These are phyloP conservation scores for Eugnorisma glareosa DNA, from an alignment of 2,888 invertebrate species.

Conservation along the genomic window DNA sequence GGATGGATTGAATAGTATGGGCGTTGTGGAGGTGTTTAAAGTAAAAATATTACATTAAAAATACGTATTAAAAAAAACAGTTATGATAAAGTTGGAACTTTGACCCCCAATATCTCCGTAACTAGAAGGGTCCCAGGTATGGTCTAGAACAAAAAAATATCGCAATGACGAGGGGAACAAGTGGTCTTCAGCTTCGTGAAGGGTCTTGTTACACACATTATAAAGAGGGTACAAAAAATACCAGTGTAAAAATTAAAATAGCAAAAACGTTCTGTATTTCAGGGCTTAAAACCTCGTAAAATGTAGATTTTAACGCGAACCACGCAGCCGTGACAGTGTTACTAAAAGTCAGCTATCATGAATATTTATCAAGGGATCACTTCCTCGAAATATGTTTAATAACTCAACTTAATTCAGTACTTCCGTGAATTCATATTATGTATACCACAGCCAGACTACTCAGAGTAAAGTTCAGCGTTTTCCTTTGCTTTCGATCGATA, in stretches of 20 bases:
- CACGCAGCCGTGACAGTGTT: conserved; percentile 4
- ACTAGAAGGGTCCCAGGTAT: too few species aligned
- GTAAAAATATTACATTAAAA: too few species aligned
- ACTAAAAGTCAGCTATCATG: conserved; percentile 30
- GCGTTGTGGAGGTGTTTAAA: too few species aligned
- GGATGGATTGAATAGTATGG: too few species aligned
- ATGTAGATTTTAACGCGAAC: conserved; percentile 31
- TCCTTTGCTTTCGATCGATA: neutral
- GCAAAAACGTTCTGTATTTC: neutral
- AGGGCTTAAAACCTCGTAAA: conserved; percentile 23
- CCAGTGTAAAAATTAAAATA: neutral
- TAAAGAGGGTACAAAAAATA: neutral
- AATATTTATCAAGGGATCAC: conserved; percentile 46
- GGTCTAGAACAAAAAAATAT: too few species aligned
- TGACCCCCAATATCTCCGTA: too few species aligned
- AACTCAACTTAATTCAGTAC: conserved; percentile 16
- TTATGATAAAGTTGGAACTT: too few species aligned
- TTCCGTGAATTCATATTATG: neutral
- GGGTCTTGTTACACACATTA: too few species aligned
- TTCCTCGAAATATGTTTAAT: conserved; percentile 39
- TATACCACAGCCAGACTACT: neutral
- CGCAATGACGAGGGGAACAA: too few species aligned
- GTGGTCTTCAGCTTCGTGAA: too few species aligned
- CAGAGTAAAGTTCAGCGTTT: neutral
- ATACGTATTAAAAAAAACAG: too few species aligned